Conservation (phyloP, 2,113 vertebrate genomes). For the Sylvicapra grimmia region DNA sequence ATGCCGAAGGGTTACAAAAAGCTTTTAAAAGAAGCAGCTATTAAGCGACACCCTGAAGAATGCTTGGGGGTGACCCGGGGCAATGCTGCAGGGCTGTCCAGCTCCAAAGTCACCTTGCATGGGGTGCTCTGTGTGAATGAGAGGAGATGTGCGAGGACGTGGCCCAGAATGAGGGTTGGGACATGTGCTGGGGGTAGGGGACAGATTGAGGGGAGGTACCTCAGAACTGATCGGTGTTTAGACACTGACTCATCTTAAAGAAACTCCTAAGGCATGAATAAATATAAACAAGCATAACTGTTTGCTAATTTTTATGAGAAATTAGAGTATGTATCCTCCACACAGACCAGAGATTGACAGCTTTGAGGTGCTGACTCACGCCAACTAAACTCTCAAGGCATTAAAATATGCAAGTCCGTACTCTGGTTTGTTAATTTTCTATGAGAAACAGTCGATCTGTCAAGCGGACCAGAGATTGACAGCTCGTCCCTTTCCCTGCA, state of each 20-base stretch:
- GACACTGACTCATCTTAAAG: not conserved
- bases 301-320: conserved; percentile 52
- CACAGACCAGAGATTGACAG: conserved; percentile 50
- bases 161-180: not conserved
- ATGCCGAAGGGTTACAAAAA: too few species aligned
- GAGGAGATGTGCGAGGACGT: not conserved
- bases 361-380: conserved; percentile 62
- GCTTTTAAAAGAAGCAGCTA: not conserved
- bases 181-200: not conserved
- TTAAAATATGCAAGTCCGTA: conserved; percentile 58
- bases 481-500: not conserved
- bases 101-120: not conserved
- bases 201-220: not conserved
- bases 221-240: not conserved
- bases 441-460: conserved; percentile 40
- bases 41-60: not conserved
- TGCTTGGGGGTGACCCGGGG: not conserved
- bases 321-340: conserved; percentile 44
- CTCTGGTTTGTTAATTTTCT: conserved; percentile 55
- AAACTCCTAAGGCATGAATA: conserved; percentile 23
- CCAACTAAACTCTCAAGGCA: conserved; percentile 44
- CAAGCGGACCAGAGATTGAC: conserved; percentile 58
- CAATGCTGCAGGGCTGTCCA: not conserved
- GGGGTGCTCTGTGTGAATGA: not conserved
- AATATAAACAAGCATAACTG: conserved; percentile 12